These are phyloP conservation scores for Mixornis gularis DNA, from an alignment of 2,113 vertebrate species.

Conservation along the genomic window DNA sequence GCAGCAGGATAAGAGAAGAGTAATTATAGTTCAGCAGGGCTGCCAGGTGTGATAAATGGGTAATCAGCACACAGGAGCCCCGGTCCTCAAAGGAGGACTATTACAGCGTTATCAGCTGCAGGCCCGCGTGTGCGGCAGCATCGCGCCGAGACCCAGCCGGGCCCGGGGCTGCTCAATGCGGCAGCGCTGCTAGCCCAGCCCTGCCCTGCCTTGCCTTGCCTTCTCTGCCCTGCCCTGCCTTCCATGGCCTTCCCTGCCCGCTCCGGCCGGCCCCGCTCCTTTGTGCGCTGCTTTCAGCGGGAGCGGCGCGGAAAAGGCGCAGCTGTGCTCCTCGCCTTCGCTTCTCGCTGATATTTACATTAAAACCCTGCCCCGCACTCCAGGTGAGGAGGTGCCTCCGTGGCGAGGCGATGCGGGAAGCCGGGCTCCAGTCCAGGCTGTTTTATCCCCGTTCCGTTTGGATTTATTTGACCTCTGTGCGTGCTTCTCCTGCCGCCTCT, in stretches of 20 bases:
- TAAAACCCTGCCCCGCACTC: background rate
- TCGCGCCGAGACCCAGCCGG: slow-evolving; percentile 74
- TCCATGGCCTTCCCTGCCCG: background rate
- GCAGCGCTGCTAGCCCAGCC: background rate
- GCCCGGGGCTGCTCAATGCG: slow-evolving; percentile 73
- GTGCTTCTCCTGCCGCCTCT: background rate
- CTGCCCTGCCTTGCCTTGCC: too few species aligned
- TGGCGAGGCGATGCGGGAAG: background rate
- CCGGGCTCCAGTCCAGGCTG: background rate
- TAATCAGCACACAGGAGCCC: slow-evolving; percentile 95
- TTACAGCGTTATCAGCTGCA: slow-evolving; percentile 97
- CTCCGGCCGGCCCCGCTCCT: background rate
- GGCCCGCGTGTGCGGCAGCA: slow-evolving; percentile 75
- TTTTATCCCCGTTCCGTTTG: background rate
- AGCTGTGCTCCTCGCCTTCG: background rate
- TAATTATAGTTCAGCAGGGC: slow-evolving; percentile 99
- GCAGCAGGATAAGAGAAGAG: slow-evolving; percentile 96
- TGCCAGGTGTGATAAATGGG: slow-evolving; percentile 99
- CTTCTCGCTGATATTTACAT: background rate
- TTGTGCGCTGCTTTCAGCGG: slow-evolving; percentile 52
- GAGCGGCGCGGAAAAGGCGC: background rate
- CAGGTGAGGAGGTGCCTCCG: background rate
- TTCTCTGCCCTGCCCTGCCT: too few species aligned
- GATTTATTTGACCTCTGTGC: background rate
- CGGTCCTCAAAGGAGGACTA: slow-evolving; percentile 96